Base-by-base conservation (phyloP, 2,888 invertebrate genomes). In the Parelbella ahira region DNA sequence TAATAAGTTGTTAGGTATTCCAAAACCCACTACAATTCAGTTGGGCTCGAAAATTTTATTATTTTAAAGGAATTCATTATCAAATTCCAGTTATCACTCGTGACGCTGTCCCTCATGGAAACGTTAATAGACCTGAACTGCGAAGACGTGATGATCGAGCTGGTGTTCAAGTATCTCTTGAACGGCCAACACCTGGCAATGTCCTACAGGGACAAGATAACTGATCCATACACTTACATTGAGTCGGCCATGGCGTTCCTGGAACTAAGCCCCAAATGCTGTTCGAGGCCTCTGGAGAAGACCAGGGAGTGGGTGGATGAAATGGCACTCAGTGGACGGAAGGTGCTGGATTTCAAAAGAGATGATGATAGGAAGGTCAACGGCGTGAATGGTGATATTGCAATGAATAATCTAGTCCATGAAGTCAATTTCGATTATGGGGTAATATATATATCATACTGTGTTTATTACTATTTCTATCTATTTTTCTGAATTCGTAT, bases 111-210 rank as follows among this genome's bases (percentile, higher is more conserved):
- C 0, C 81, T 99, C 5, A 95, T 99, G 77, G 94, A 97, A 70
- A 97, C 97, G 0, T 87, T 99, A 46, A 90, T 98, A 36, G 94
- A 95, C 59, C 86, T 98, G 47, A 95, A 97, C 77, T 98, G 97
- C 80, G 99, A 99, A 78, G 99, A 99, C 74, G 92, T 98, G 28
- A 96, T 99, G 95, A 86, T 97, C 57, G 97, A 97, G 66, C 86
- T 98, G 32, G 91, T 97, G 29, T 92, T 96, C 66, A 95, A 95
- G 66, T 93, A 97, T 68, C 88, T 98, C 0, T 53, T 84, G 1
- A 72, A 65, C 43, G 88, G 88, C 0, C 73, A 77, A 32, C 81
- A 87, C 33, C 51, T 87, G 2, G 67, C 68, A 58, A 59, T 68
- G 0, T 51, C 70, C 4, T 71, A 75, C 23, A 64, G 75, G 4